phyloP scores from a whole-genome alignment of 2,113 vertebrate genomes.

The Amblyopsis rosae region DNA sequence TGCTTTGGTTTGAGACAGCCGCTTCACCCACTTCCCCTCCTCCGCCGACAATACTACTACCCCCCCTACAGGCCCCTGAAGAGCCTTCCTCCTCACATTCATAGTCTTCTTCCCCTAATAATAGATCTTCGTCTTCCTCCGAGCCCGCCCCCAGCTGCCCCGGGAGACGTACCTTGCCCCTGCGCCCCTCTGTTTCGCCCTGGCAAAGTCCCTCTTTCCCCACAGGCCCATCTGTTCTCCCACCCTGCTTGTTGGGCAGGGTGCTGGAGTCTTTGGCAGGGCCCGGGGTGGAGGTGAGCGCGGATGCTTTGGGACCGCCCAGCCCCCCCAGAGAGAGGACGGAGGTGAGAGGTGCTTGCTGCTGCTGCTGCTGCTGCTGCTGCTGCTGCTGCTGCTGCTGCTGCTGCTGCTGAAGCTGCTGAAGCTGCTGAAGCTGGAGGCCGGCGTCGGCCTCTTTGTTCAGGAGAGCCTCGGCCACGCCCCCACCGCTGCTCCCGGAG shows the following conservation, averaged over 20 bases:
- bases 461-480: slow-evolving; percentile 60
- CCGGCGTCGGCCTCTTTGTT: slow-evolving; percentile 79
- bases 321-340: slow-evolving; percentile 90
- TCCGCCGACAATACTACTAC: slow-evolving; percentile 79
- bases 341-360: slow-evolving; percentile 72
- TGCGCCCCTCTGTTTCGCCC: slow-evolving; percentile 74
- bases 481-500: slow-evolving; percentile 78
- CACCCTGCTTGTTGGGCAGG: slow-evolving; percentile 73
- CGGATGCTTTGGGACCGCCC: slow-evolving; percentile 82
- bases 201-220: slow-evolving; percentile 81
- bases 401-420: slow-evolving; percentile 72
- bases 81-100: slow-evolving; percentile 83
- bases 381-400: slow-evolving; percentile 77
- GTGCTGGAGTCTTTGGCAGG: slow-evolving; percentile 88
- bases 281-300: slow-evolving; percentile 92
- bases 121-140: slow-evolving; percentile 87
- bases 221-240: slow-evolving; percentile 78
- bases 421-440: slow-evolving; percentile 76
- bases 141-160: slow-evolving; percentile 76
- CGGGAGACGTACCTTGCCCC: slow-evolving; percentile 65
- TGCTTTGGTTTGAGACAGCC: slow-evolving; percentile 99
- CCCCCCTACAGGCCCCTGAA: slow-evolving; percentile 81
- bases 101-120: slow-evolving; percentile 88
- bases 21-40: slow-evolving; percentile 87
- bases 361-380: slow-evolving; percentile 71